A percentile compares a stretch with the other conserved stretches of the same genome.
Conservation (phyloP, 1,140 invertebrate genomes). For the Eulimnadia texana region DNA sequence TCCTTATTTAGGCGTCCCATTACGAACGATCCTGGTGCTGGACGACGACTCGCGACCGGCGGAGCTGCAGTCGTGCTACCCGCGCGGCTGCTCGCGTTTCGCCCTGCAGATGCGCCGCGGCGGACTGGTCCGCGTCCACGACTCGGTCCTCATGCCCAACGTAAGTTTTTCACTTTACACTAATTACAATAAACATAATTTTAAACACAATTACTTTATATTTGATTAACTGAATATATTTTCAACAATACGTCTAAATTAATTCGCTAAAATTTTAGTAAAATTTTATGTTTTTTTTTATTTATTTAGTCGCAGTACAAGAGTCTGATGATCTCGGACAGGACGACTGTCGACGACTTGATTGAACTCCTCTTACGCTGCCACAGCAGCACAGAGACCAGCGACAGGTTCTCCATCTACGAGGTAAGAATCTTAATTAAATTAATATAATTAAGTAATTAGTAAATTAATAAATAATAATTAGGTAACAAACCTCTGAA, state of each 20-base stretch:
- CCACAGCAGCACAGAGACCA: slow-evolving; percentile 63
- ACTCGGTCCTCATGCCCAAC: slow-evolving; percentile 71
- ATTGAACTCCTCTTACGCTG: slow-evolving; percentile 70
- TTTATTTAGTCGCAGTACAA: slow-evolving; percentile 67
- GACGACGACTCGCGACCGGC: slow-evolving; percentile 78
- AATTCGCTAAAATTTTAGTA: neutral
- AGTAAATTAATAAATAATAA: neutral
- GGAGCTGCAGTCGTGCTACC: slow-evolving; percentile 76
- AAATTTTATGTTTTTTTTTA: slow-evolving; percentile 16
- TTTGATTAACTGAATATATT: too few relatives aligned
- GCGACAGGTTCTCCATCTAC: slow-evolving; percentile 73
- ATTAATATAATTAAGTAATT: neutral
- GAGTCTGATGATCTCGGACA: slow-evolving; percentile 71
- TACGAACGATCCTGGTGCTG: slow-evolving; percentile 58
- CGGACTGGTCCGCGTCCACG: slow-evolving; percentile 76
- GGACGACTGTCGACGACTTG: slow-evolving; percentile 76
- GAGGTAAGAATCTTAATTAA: slow-evolving; percentile 51
- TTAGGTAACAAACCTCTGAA: neutral
- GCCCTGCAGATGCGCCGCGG: slow-evolving; percentile 68
- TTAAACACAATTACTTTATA: neutral
- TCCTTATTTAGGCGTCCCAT: slow-evolving; percentile 39
- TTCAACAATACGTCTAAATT: neutral
- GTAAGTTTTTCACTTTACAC: slow-evolving; percentile 32
- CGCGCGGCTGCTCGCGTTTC: slow-evolving; percentile 77
- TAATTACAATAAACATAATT: neutral